A percentile compares a stretch with the other conserved stretches of the same genome.
Conservation (phyloP, 2,113 vertebrate genomes). For the Prionailurus bengalensis region DNA sequence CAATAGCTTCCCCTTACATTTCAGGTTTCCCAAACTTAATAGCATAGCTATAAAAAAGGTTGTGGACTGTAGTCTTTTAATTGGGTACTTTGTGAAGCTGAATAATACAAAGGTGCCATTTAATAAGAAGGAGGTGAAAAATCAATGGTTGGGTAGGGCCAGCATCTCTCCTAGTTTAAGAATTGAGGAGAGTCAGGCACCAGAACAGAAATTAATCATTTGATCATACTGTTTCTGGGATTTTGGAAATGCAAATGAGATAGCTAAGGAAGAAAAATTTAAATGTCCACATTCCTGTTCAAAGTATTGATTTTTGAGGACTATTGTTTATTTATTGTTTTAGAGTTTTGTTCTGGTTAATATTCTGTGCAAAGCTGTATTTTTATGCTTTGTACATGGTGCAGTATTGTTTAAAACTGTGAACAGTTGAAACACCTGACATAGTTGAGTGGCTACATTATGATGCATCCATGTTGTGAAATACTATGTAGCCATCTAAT, state of each 20-base stretch:
- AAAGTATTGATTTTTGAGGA: not conserved
- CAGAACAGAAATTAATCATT: not conserved
- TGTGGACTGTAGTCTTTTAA: not conserved
- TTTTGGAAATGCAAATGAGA: not conserved
- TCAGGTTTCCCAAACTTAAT: not conserved
- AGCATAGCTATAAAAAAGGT: not conserved
- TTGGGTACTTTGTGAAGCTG: not conserved
- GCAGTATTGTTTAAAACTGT: not conserved
- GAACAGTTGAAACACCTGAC: conserved; percentile 20
- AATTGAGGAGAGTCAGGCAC: not conserved
- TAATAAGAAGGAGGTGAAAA: not conserved
- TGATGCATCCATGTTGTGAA: not conserved
- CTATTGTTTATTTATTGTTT: too few relatives aligned
- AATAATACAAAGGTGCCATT: not conserved
- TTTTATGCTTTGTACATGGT: not conserved
- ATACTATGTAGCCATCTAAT: not conserved
- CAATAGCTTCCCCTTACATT: not conserved
- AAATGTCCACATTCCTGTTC: not conserved
- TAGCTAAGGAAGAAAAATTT: not conserved
- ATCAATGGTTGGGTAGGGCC: not conserved
- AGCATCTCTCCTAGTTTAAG: not conserved
- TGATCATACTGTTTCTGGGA: not conserved
- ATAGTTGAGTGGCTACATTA: not conserved
- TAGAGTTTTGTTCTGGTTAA: not conserved
- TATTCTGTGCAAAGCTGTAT: not conserved